phyloP scores from a whole-genome alignment of 2,113 vertebrate species.

The Thinocorus orbignyianus region DNA sequence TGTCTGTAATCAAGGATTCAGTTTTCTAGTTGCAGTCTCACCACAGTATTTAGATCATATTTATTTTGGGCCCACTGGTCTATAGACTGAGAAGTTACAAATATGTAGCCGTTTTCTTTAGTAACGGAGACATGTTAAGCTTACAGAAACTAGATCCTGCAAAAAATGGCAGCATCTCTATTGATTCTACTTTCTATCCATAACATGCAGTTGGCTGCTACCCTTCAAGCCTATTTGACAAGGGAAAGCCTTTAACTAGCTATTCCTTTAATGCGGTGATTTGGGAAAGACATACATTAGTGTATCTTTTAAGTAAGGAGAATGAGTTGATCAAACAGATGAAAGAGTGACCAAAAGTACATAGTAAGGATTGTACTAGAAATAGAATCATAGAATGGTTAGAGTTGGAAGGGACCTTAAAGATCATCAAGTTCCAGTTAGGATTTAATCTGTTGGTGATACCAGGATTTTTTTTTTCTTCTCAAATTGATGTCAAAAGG shows the following conservation, averaged over 20 bases:
- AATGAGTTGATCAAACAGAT: background rate
- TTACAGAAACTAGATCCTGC: conserved; percentile 64
- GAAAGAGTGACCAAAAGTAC: background rate
- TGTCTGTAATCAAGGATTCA: conserved; percentile 51
- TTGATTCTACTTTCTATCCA: background rate
- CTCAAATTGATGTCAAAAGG: background rate
- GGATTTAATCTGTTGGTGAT: background rate
- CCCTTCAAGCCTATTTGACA: background rate
- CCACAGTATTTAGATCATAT: conserved; percentile 65
- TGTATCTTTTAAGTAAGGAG: background rate
- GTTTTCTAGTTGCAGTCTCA: conserved; percentile 64
- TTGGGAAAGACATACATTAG: conserved; percentile 35
- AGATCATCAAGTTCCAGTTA: too few species aligned
- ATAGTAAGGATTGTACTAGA: background rate
- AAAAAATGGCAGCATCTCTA: conserved; percentile 61
- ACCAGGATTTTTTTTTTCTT: background rate
- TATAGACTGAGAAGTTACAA: conserved; percentile 44
- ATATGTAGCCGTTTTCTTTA: conserved; percentile 17
- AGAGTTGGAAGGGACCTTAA: too few species aligned
- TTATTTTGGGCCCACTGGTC: conserved; percentile 51
- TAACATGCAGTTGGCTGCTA: background rate
- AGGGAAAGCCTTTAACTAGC: conserved; percentile 48
- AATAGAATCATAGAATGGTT: too few species aligned
- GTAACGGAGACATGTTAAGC: conserved; percentile 38
- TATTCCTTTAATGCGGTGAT: conserved; percentile 29